A percentile compares a stretch with the other conserved stretches of the same genome.
phyloP scores from a whole-genome alignment of 2,888 invertebrate species.

The Anodontia alba region DNA sequence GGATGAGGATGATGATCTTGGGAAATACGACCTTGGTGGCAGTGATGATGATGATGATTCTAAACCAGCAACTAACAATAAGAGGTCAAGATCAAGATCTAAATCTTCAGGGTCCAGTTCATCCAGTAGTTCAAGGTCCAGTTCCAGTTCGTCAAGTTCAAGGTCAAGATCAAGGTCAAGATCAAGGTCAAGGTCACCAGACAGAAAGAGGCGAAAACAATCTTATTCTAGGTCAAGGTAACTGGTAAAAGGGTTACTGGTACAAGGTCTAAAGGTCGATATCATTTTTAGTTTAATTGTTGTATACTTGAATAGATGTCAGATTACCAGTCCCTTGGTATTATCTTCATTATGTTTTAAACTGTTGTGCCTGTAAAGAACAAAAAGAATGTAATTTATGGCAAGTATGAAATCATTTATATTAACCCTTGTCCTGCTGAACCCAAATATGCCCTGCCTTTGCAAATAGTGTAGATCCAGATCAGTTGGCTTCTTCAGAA shows the following conservation, averaged over 20 bases:
- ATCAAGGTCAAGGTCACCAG: constrained; percentile 59
- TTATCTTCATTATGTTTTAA: neutral
- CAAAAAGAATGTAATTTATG: no score
- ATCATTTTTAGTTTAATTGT: constrained; percentile 61
- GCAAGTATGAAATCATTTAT: no score
- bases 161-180: constrained; percentile 33
- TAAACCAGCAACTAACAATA: constrained; percentile 38
- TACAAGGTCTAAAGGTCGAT: constrained; percentile 76
- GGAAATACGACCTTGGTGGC: constrained; percentile 90
- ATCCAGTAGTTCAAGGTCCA: constrained; percentile 62
- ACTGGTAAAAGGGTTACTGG: constrained; percentile 68
- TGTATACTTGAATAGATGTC: constrained; percentile 4
- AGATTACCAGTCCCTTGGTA: constrained; percentile 5
- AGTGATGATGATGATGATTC: constrained; percentile 88
- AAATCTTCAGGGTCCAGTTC: constrained; percentile 66
- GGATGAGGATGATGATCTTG: constrained; percentile 87
- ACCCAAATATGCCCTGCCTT: no score
- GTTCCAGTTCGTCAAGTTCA: constrained; percentile 59
- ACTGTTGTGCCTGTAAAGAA: no score
- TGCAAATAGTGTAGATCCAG: no score
- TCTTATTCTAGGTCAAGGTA: constrained; percentile 82
- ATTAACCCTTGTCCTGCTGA: no score
- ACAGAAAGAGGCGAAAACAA: constrained; percentile 59
- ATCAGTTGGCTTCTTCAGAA: no score
- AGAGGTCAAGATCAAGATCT: constrained; percentile 65